phyloP scores from a whole-genome alignment of 2,888 invertebrate species.

The Eristalis arbustorum region DNA sequence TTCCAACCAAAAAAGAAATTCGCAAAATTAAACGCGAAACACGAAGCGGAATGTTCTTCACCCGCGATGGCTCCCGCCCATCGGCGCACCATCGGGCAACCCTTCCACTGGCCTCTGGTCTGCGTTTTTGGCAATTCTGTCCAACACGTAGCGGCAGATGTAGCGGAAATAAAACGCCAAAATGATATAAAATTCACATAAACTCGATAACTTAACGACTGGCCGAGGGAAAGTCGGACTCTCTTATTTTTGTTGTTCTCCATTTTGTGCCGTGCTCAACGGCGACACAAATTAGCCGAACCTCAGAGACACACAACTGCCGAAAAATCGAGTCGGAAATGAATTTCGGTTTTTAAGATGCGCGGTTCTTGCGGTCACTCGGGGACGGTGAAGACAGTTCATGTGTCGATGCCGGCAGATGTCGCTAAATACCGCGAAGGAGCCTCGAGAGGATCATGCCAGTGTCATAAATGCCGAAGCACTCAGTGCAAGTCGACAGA shows the following conservation, averaged over 20 bases:
- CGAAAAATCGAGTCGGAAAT: constrained; percentile 59
- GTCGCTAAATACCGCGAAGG: constrained; percentile 42
- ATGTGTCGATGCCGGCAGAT: constrained; percentile 45
- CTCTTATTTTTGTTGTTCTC: background rate
- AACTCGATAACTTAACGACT: constrained; percentile 52
- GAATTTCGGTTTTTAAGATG: constrained; percentile 40
- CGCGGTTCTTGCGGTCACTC: background rate
- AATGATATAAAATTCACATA: constrained; percentile 69
- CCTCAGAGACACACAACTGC: constrained; percentile 42
- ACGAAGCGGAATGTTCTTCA: background rate
- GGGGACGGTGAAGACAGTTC: background rate
- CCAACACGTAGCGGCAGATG: constrained; percentile 55
- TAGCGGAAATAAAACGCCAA: constrained; percentile 70
- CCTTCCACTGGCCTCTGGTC: constrained; percentile 22
- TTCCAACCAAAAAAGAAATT: background rate
- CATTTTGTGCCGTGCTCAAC: constrained; percentile 5
- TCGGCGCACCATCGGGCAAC: constrained; percentile 14
- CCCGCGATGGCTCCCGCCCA: constrained; percentile 5
- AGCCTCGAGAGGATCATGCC: constrained; percentile 26
- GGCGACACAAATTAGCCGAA: constrained; percentile 43
- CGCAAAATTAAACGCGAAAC: background rate
- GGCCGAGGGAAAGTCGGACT: constrained; percentile 1
- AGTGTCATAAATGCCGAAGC: constrained; percentile 27
- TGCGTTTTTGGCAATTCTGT: constrained; percentile 45
- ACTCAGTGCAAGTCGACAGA: constrained; percentile 31